Evolutionary conservation across 2,888 invertebrate species (phyloP), one percentile per base, ranked within the genome.

Genomic region (Agrypnus murinus): DNA sequence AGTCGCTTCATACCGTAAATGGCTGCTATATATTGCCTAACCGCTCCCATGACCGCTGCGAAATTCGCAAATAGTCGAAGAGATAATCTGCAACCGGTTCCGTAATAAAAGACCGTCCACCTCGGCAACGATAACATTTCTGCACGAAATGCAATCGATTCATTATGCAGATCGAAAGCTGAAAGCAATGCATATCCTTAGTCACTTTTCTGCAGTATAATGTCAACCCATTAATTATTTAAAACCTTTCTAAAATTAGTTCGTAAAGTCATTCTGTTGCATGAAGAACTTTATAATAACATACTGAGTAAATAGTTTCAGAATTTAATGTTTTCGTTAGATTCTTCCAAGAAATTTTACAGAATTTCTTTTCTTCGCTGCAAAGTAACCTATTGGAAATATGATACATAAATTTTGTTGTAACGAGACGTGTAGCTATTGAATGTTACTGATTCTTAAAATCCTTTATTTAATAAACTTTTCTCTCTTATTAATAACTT

Each of bases 1-100:
- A 80, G 77, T 77, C 81, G 81, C 79, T 79, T 82, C 81, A 79
- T 80, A 80, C 79, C 77, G 80, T 80, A 82, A 82, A 82, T 81
- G 81, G 80, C 79, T 75, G 76, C 77, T 78, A 80, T 82, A 81
- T 81, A 82, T 82, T 81, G 77, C 78, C 75, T 74, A 65, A 68
- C 75, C 74, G 71, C 68, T 66, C 70, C 71, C 77, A 75, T 78
- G 79, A 74, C 77, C 79, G 75, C 75, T 75, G 77, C 75, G 74
- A 80, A 80, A 80, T 78, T 80, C 78, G 75, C 79, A 77, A 81
- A 80, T 79, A 78, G 78, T 79, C 79, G 74, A 74, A 73, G 75
- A 78, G 77, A 79, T 78, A 79, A 78, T 78, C 76, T 75, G 74
- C 71, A 76, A 75, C 75, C 77, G 69, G 69, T 69, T 69, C 58